These are phyloP conservation scores for Lanistes nyassanus DNA, from an alignment of 1,140 invertebrate genomes.

Conservation along the genomic window DNA sequence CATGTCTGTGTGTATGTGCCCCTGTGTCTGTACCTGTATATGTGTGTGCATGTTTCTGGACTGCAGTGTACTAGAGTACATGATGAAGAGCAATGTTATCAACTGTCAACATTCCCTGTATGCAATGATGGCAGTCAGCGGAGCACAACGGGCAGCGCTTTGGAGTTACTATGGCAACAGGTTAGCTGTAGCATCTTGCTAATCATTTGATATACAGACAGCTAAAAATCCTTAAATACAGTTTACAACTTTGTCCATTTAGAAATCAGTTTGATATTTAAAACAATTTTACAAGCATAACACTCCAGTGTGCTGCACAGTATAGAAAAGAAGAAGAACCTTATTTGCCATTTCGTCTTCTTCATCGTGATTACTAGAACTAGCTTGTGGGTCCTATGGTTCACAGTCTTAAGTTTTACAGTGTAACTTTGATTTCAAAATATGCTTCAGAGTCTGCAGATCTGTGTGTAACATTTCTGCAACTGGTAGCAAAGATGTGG, in stretches of 20 bases:
- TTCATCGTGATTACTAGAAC: neutral
- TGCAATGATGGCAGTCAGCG: conserved; percentile 81
- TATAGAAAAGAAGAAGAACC: too few relatives aligned
- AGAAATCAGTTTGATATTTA: too few relatives aligned
- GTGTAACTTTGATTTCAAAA: neutral
- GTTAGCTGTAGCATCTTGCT: conserved; percentile 65
- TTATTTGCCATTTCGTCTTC: too few relatives aligned
- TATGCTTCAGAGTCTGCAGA: neutral
- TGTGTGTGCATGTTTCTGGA: neutral
- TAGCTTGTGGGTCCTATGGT: neutral
- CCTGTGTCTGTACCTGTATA: neutral
- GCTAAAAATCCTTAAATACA: too few relatives aligned
- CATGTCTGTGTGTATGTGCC: too few relatives aligned
- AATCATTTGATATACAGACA: too few relatives aligned
- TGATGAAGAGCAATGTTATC: conserved; percentile 84
- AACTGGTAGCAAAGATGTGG: too few relatives aligned
- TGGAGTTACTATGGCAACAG: conserved; percentile 89
- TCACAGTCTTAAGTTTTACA: neutral
- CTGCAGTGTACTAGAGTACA: conserved; percentile 74
- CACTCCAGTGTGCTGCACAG: too few relatives aligned
- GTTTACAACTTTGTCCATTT: too few relatives aligned
- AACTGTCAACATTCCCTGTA: conserved; percentile 86
- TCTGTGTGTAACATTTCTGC: too few relatives aligned
- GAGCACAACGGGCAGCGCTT: conserved; percentile 82
- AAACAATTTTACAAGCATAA: too few relatives aligned